phyloP scores from a whole-genome alignment of 1,140 invertebrate species.

The Hycleus cichorii region DNA sequence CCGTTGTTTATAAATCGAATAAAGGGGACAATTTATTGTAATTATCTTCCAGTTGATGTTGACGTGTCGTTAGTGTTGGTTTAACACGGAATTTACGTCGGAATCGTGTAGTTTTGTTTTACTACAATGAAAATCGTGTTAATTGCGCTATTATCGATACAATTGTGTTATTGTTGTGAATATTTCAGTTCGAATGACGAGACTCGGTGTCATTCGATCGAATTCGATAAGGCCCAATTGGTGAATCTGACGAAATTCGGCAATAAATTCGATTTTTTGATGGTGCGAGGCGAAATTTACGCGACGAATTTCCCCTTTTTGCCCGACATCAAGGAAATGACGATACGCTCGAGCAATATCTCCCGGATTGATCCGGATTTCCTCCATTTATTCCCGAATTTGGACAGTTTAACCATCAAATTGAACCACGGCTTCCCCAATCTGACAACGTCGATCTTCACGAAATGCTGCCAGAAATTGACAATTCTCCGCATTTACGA shows the following conservation, averaged over 20 bases:
- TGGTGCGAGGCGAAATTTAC: background rate
- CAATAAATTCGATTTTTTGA: background rate
- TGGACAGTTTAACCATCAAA: conserved; percentile 4
- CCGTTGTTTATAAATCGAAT: no score
- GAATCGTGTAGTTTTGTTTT: no score
- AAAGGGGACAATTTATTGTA: no score
- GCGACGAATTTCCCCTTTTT: background rate
- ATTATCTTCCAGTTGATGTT: no score
- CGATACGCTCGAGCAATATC: conserved; percentile 3
- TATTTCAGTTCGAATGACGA: conserved; percentile 1
- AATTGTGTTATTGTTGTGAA: background rate
- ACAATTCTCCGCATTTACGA: background rate
- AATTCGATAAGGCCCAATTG: conserved; percentile 1
- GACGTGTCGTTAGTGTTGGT: no score
- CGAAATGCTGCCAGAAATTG: conserved; percentile 3
- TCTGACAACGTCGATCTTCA: background rate
- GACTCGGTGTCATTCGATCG: conserved; percentile 1
- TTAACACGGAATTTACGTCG: no score
- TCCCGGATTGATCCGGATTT: conserved; percentile 3
- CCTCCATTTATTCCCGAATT: conserved; percentile 2
- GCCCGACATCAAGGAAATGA: conserved; percentile 1
- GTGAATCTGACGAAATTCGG: conserved; percentile 1
- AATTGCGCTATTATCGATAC: no score
- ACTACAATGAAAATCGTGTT: no score
- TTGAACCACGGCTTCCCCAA: conserved; percentile 12